Evolutionary conservation across 2,888 invertebrate genomes (phyloP).

Genomic region (Tetragonisca angustula): DNA sequence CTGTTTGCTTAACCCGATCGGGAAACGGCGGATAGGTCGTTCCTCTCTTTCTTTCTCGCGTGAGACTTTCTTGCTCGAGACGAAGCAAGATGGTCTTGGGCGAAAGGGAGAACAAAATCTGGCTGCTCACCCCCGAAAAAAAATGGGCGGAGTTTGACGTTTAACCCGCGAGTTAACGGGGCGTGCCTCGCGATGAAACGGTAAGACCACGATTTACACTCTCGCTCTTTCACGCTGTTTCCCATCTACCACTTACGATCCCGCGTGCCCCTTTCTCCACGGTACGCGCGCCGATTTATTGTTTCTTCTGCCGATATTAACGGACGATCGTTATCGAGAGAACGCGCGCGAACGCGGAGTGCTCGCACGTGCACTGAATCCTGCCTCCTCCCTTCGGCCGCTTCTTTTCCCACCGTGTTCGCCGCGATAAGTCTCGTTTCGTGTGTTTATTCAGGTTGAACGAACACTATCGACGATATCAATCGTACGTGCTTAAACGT

Average conservation of each 20-base stretch:
- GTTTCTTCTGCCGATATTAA: slow-evolving; percentile 58
- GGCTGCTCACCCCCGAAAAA: slow-evolving; percentile 65
- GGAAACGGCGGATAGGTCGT: slow-evolving; percentile 64
- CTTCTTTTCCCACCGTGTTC: neutral
- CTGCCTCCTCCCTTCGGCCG: neutral
- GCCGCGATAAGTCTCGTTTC: neutral
- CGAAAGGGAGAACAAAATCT: slow-evolving; percentile 30
- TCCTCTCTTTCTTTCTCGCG: neutral
- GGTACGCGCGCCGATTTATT: slow-evolving; percentile 63
- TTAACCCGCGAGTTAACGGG: slow-evolving; percentile 78
- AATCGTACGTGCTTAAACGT: neutral
- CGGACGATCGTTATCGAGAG: slow-evolving; percentile 46
- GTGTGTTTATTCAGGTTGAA: neutral
- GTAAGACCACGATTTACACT: slow-evolving; percentile 77
- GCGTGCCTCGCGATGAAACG: slow-evolving; percentile 74
- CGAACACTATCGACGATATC: neutral
- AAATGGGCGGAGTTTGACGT: slow-evolving; percentile 73
- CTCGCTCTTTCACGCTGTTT: slow-evolving; percentile 63
- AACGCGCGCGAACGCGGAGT: neutral
- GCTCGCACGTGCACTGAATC: slow-evolving; percentile 35
- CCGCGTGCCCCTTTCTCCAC: slow-evolving; percentile 37
- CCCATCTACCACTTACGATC: slow-evolving; percentile 43
- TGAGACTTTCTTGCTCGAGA: too few species aligned
- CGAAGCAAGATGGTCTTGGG: neutral
- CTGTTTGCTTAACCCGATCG: slow-evolving; percentile 77